Evolutionary conservation across 2,888 invertebrate species (phyloP).

Genomic region (Hirtodrosophila trivittata): DNA sequence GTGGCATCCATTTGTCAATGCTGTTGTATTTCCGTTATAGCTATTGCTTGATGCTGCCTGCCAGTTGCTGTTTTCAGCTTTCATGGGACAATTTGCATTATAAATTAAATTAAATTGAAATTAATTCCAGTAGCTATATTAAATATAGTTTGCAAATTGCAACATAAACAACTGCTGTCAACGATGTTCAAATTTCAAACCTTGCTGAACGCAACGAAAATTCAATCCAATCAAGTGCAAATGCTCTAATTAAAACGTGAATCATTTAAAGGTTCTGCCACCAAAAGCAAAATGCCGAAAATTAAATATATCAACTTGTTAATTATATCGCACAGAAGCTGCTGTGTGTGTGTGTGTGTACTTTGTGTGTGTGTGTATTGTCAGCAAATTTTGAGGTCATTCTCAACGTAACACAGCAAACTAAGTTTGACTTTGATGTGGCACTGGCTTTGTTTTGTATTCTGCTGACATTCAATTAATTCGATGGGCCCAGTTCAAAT

Average conservation of each 20-base stretch:
- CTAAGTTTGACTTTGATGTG: constrained; percentile 19
- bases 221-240: constrained; percentile 13
- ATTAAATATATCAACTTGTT: constrained; percentile 8
- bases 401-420: not conserved
- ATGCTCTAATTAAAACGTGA: constrained; percentile 26
- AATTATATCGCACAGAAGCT: constrained; percentile 10
- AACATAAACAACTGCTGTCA: not conserved
- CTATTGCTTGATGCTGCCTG: constrained; percentile 2
- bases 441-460: not conserved
- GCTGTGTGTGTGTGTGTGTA: not conserved
- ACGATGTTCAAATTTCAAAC: constrained; percentile 8
- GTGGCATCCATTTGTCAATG: constrained; percentile 38
- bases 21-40: constrained; percentile 34
- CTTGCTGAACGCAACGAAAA: constrained; percentile 1
- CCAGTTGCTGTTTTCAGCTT: not conserved
- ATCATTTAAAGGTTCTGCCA: constrained; percentile 1
- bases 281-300: too few species aligned
- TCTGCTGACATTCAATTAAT: not conserved
- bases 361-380: not conserved
- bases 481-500: too few species aligned
- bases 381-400: constrained; percentile 4
- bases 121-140: constrained; percentile 53
- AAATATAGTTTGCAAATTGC: constrained; percentile 13
- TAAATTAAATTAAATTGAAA: constrained; percentile 63
- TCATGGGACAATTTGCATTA: constrained; percentile 42